A percentile compares a stretch with the other conserved stretches of the same genome.
These are phyloP conservation scores for Belonocnema kinseyi DNA, from an alignment of 1,140 invertebrate species.

Conservation along the genomic window DNA sequence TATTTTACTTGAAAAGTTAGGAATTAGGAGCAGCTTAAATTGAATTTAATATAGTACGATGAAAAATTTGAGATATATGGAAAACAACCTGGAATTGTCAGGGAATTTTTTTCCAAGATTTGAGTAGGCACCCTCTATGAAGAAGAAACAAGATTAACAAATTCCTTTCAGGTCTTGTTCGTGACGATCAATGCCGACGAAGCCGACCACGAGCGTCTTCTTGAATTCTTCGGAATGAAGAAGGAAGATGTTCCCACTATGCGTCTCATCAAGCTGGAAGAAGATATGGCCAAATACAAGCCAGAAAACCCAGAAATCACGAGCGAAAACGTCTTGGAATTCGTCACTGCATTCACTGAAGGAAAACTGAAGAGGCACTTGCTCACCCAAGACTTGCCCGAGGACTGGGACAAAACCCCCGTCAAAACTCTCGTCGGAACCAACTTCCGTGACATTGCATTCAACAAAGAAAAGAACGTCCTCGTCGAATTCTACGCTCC, in stretches of 20 bases:
- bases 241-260: conserved; percentile 93
- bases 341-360: conserved; percentile 91
- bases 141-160: conserved; percentile 18
- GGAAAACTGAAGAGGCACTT: conserved; percentile 97
- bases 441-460: conserved; percentile 97
- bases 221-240: conserved; percentile 99
- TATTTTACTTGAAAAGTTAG: too few relatives aligned
- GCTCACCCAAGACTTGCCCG: conserved; percentile 94
- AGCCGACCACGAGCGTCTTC: conserved; percentile 96
- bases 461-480: conserved; percentile 93
- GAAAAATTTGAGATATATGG: too few relatives aligned
- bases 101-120: too few relatives aligned
- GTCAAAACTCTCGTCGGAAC: conserved; percentile 96
- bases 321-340: conserved; percentile 86
- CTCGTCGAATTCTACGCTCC: conserved; percentile 99
- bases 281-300: conserved; percentile 99
- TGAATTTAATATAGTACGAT: too few relatives aligned
- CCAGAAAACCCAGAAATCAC: conserved; percentile 87
- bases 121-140: not conserved
- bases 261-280: conserved; percentile 94
- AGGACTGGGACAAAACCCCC: conserved; percentile 97
- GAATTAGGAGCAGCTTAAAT: too few relatives aligned
- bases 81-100: too few relatives aligned
- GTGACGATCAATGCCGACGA: conserved; percentile 97
- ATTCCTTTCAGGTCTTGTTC: conserved; percentile 83